A percentile compares a stretch with the other conserved stretches of the same genome.
phyloP scores from a whole-genome alignment of 2,113 vertebrate genomes.

The Ancistrus triradiatus region DNA sequence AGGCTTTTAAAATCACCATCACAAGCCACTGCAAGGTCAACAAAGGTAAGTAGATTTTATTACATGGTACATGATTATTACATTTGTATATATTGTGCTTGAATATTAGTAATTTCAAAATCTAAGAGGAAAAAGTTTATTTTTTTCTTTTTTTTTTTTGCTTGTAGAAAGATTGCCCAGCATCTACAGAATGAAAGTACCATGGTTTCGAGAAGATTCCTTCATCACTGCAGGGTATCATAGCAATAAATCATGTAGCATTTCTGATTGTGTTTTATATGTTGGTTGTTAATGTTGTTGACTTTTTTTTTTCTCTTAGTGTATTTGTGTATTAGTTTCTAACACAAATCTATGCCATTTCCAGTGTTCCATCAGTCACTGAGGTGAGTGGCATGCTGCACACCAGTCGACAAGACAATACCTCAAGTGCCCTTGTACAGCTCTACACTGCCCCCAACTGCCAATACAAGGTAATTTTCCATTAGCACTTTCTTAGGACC shows the following conservation, averaged over 20 bases:
- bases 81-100: too few species aligned
- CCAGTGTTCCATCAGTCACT: slow-evolving; percentile 75
- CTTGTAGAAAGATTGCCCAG: slow-evolving; percentile 75
- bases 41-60: slow-evolving; percentile 70
- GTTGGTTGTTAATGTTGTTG: neutral
- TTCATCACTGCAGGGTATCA: slow-evolving; percentile 78
- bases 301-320: neutral
- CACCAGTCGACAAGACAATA: slow-evolving; percentile 73
- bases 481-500: too few species aligned
- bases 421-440: slow-evolving; percentile 72
- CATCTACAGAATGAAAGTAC: slow-evolving; percentile 83
- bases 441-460: slow-evolving; percentile 90
- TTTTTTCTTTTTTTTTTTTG: slow-evolving; percentile 15
- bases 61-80: too few species aligned
- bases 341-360: too few species aligned
- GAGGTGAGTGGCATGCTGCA: slow-evolving; percentile 90
- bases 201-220: slow-evolving; percentile 91
- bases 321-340: too few species aligned
- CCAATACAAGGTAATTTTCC: slow-evolving; percentile 92
- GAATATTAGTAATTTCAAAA: too few species aligned
- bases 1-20: slow-evolving; percentile 86
- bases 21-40: slow-evolving; percentile 75
- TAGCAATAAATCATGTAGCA: neutral
- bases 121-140: too few species aligned
- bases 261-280: neutral